Evolutionary conservation across 2,113 vertebrate genomes (phyloP).

Genomic region (Myotis yumanensis): DNA sequence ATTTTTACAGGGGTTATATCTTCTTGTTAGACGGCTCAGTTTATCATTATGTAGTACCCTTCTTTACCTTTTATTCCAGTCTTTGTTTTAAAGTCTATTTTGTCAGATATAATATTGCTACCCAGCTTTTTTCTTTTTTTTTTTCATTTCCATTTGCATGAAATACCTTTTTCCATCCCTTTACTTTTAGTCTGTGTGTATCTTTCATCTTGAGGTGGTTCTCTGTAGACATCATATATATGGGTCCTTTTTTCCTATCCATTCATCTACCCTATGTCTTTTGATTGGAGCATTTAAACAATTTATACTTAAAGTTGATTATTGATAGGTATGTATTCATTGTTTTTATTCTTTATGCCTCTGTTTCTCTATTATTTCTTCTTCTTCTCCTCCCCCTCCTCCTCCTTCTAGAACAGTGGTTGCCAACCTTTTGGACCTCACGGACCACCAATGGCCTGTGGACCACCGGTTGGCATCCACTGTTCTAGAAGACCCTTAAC

Average conservation of each 20-base stretch:
- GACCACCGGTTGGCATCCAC: too few relatives aligned
- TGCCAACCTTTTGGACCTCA: too few relatives aligned
- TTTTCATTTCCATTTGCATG: neutral
- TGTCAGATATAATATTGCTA: neutral
- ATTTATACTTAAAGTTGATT: neutral
- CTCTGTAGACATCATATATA: neutral
- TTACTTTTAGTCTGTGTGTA: neutral
- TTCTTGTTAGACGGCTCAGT: neutral
- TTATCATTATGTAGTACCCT: neutral
- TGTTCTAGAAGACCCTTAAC: neutral
- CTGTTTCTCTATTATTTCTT: neutral
- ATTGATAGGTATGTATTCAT: neutral
- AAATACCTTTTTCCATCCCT: neutral
- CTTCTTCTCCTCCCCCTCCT: neutral
- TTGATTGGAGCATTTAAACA: neutral
- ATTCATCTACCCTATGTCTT: neutral
- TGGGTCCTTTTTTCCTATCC: neutral
- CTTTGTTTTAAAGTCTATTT: neutral
- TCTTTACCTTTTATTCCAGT: neutral
- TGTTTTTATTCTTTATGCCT: neutral
- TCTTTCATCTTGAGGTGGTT: neutral
- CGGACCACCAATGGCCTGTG: too few relatives aligned
- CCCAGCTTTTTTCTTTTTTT: neutral
- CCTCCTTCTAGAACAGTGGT: neutral
- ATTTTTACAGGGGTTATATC: neutral